Conservation (phyloP, 1,140 invertebrate species). For the Camponotus vicinus region DNA sequence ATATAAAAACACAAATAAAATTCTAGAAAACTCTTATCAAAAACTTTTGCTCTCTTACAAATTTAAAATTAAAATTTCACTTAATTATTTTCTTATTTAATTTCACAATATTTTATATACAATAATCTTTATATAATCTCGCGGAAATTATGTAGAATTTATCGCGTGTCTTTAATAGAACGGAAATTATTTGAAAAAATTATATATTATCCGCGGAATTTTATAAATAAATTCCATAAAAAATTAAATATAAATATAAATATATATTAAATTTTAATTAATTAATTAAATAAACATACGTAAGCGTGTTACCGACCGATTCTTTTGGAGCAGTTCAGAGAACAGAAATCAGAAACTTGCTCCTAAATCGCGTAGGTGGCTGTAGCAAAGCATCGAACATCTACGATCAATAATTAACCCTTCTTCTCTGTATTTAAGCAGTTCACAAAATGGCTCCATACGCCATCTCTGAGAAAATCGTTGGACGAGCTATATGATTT, state of each 20-base stretch:
- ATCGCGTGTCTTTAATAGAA: not conserved
- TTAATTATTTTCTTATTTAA: not conserved
- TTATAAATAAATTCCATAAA: not conserved
- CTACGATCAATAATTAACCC: slow-evolving; percentile 80
- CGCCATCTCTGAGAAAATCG: slow-evolving; percentile 80
- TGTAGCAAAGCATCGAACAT: slow-evolving; percentile 68
- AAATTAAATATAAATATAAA: no score
- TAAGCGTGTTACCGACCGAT: slow-evolving; percentile 61
- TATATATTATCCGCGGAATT: not conserved
- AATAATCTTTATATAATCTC: slow-evolving; percentile 1
- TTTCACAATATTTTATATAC: not conserved
- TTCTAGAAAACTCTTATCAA: not conserved
- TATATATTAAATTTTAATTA: slow-evolving; percentile 14
- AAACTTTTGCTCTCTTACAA: not conserved
- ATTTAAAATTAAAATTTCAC: not conserved
- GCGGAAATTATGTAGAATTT: not conserved
- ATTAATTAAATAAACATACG: not conserved
- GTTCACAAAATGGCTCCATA: slow-evolving; percentile 78
- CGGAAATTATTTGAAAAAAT: not conserved
- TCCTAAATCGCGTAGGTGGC: slow-evolving; percentile 77
- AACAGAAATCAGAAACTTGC: slow-evolving; percentile 65
- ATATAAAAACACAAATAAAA: not conserved
- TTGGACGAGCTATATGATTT: slow-evolving; percentile 58
- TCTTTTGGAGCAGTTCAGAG: slow-evolving; percentile 4
- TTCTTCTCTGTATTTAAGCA: not conserved